These are phyloP conservation scores for Eucriotettix oculatus DNA, from an alignment of 2,888 invertebrate genomes.

Conservation along the genomic window DNA sequence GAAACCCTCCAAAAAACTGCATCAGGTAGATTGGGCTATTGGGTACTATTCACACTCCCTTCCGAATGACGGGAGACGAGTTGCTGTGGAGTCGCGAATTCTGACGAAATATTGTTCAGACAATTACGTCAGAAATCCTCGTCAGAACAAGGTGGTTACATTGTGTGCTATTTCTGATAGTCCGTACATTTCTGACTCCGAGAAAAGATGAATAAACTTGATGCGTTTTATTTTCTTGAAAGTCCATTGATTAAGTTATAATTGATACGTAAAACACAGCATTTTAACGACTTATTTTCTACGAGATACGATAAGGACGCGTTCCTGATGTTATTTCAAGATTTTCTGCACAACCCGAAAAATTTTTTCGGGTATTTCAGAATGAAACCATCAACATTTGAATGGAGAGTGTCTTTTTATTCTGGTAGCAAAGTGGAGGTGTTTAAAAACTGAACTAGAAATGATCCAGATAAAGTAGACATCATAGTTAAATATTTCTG, in stretches of 20 bases:
- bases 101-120: not conserved
- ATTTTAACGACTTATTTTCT: too few species aligned
- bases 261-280: too few species aligned
- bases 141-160: not conserved
- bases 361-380: too few species aligned
- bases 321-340: too few species aligned
- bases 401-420: not conserved
- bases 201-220: slow-evolving; percentile 1
- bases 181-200: too few species aligned
- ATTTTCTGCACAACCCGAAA: too few species aligned
- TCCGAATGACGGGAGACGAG: too few species aligned
- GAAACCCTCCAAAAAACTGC: too few species aligned
- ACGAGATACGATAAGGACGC: too few species aligned
- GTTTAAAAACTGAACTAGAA: not conserved
- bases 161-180: slow-evolving; percentile 1
- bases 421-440: not conserved
- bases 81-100: slow-evolving; percentile 1
- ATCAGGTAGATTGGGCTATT: too few species aligned
- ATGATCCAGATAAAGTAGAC: not conserved
- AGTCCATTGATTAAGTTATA: too few species aligned
- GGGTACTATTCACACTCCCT: too few species aligned
- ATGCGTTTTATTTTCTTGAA: not conserved
- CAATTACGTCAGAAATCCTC: not conserved
- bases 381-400: not conserved
- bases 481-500: not conserved